Base-by-base conservation (phyloP, 2,797 vertebrate genomes). In the Picus viridis region DNA sequence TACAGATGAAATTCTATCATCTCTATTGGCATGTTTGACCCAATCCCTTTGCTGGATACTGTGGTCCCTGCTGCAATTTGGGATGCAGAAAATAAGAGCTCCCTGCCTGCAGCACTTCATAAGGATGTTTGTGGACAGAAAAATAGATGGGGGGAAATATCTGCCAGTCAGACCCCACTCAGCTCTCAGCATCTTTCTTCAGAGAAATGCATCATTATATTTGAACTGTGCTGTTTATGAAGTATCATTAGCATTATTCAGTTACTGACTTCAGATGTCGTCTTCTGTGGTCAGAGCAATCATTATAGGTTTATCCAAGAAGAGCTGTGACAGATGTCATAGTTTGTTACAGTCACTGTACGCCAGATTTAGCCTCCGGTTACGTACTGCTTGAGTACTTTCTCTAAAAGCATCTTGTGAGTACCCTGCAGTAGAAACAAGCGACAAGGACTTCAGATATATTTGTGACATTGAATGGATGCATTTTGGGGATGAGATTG, bases 291-390 rank as follows among this genome's bases (percentile, higher is more conserved):
- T 89, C 93, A 27, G 67, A 96, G 88, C 91, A 89, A 96, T 97
- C 96, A 67, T 75, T 91, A 86, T 20, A 51, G 89, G 69, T 54
- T 96, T 96, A 74, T 93, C 71, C 59, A 32, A 89, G 96, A 96
- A 72, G 92, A 86, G 95, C 69, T 95, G 94, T 97, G 98, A 98
- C 97, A 97, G 96, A 97, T 98, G 97, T 96, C 97, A 96, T 17
- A 17, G 69, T 12, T 65, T 61, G 93, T 98, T 96, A 97, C 83
- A 65, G 86, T 98, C 97, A 96, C 88, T 24, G n/a, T 49, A 45
- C 63, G 80, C 95, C 88, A 84, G 88, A 96, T 90, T 95, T 96
- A 88, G 95, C 96, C 96, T 89, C 83, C 6, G 84, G 97, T 92
- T 82, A 94, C 49, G 62, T 54, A 91, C 89, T 93, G 88, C 93